Conservation (phyloP, 2,888 invertebrate species). For the Drosophila hamatofila region DNA sequence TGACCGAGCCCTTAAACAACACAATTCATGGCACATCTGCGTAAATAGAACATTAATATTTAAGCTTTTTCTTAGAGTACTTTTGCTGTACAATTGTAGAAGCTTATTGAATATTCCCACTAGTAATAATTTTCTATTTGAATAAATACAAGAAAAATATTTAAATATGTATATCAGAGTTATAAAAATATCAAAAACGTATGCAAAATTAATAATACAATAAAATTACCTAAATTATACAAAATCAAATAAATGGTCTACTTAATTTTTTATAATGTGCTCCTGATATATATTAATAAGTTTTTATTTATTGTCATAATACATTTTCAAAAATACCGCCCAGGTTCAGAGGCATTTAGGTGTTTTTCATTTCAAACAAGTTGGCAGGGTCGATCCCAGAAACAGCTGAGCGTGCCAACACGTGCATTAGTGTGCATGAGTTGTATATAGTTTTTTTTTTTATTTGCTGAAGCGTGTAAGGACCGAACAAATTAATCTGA, state of each 20-base stretch:
- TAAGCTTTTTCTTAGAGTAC: too few relatives aligned
- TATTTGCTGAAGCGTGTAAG: conserved; percentile 16
- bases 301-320: not conserved
- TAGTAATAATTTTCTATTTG: too few relatives aligned
- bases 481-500: not conserved
- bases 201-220: not conserved
- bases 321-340: conserved; percentile 16
- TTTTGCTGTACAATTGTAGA: too few relatives aligned
- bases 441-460: not conserved
- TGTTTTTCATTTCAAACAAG: conserved; percentile 13
- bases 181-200: not conserved
- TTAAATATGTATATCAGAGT: not conserved
- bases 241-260: not conserved
- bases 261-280: not conserved
- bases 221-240: not conserved
- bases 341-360: not conserved
- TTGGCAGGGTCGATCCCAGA: conserved; percentile 35
- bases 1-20: too few relatives aligned
- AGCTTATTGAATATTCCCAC: too few relatives aligned
- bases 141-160: too few relatives aligned
- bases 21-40: too few relatives aligned
- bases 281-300: not conserved
- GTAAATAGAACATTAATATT: too few relatives aligned
- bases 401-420: conserved; percentile 50
- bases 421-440: conserved; percentile 40